Conservation (phyloP, 2,888 invertebrate genomes). For the Herminia tarsipennalis region DNA sequence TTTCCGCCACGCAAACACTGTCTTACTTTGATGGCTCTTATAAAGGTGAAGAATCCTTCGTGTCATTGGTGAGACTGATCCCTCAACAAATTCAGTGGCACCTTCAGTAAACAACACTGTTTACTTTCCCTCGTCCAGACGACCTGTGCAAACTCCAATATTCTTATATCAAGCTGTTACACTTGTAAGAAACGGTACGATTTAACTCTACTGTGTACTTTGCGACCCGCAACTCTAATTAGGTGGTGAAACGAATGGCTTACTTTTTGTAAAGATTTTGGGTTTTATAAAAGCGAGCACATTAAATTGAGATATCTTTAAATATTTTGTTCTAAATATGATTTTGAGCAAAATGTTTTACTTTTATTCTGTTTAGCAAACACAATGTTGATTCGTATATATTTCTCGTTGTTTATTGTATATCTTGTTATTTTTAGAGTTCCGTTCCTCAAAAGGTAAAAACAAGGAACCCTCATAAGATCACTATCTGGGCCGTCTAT, state of each 20-base stretch:
- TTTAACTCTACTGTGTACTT: slow-evolving; percentile 9
- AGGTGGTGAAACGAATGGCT: slow-evolving; percentile 4
- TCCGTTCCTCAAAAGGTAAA: no score
- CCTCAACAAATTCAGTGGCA: slow-evolving; percentile 56
- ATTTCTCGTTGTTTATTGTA: no score
- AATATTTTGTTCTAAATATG: no score
- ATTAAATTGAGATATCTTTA: no score
- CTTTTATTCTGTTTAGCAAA: no score
- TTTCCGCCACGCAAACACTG: slow-evolving; percentile 28
- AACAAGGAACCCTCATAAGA: no score
- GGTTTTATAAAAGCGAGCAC: no score
- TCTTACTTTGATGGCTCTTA: slow-evolving; percentile 20
- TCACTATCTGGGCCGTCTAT: no score
- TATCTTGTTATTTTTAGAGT: no score
- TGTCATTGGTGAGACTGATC: slow-evolving; percentile 51
- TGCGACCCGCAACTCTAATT: slow-evolving; percentile 1
- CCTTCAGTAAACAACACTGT: slow-evolving; percentile 63
- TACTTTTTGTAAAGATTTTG: no score
- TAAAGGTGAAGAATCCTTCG: slow-evolving; percentile 27
- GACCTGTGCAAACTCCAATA: slow-evolving; percentile 72
- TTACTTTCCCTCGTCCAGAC: slow-evolving; percentile 59
- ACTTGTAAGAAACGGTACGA: slow-evolving; percentile 40
- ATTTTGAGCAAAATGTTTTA: no score
- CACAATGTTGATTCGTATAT: no score
- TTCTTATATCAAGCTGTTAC: slow-evolving; percentile 51